Evolutionary conservation across 2,888 invertebrate species (phyloP).

Genomic region (Eristalinus sepulchralis): DNA sequence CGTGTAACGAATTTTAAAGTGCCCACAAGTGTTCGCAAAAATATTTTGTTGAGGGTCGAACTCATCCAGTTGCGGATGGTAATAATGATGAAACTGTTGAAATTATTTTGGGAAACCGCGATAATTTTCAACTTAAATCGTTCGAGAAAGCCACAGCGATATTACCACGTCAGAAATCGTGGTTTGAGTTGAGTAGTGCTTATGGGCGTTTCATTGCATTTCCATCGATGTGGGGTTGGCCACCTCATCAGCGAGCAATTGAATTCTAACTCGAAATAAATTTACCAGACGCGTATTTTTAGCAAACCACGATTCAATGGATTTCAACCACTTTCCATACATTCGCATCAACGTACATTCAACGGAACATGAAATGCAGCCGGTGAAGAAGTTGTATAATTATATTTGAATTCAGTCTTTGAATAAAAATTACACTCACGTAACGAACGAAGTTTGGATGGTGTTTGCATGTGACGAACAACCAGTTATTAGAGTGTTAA

Average conservation of each 20-base stretch:
- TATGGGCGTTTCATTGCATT: background rate
- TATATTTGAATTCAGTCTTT: background rate
- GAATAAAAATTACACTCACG: background rate
- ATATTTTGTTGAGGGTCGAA: background rate
- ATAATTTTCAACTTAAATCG: slow-evolving; percentile 16
- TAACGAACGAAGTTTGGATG: background rate
- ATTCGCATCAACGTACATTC: too few species aligned
- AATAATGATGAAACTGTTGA: background rate
- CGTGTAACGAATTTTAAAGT: slow-evolving; percentile 37
- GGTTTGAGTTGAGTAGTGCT: background rate
- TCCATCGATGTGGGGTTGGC: background rate
- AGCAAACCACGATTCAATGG: background rate
- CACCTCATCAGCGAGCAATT: background rate
- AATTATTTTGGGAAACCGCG: slow-evolving; percentile 27
- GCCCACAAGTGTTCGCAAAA: background rate
- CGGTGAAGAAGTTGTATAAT: background rate
- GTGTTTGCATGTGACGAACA: background rate
- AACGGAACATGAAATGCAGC: background rate
- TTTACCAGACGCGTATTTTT: background rate
- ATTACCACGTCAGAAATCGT: slow-evolving; percentile 27
- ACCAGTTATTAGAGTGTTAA: background rate
- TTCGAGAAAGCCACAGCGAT: slow-evolving; percentile 7
- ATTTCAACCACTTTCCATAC: background rate
- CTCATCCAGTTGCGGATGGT: background rate
- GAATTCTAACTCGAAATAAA: slow-evolving; percentile 5